Evolutionary conservation across 2,113 vertebrate species (phyloP).

Genomic region (Heterotilapia buettikoferi): DNA sequence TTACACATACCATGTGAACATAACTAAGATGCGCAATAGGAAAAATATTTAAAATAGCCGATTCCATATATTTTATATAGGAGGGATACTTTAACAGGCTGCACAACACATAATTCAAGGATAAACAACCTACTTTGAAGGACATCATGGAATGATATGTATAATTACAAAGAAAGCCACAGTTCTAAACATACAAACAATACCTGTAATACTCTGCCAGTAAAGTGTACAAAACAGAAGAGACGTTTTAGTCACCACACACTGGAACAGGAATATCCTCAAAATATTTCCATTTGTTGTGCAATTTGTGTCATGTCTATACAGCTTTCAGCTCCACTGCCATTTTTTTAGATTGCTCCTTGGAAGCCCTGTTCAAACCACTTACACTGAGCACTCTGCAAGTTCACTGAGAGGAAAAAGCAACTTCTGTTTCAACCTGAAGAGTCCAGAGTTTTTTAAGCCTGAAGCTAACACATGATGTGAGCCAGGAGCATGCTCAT

Average conservation of each 20-base stretch:
- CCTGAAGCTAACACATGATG: no score
- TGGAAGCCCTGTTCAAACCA: neutral
- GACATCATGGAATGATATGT: neutral
- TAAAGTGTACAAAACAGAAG: neutral
- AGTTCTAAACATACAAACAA: neutral
- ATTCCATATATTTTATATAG: neutral
- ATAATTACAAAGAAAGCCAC: neutral
- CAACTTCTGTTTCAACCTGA: neutral
- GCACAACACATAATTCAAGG: neutral
- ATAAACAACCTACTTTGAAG: neutral
- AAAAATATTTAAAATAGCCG: neutral
- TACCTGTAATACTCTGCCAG: neutral
- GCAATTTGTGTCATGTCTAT: neutral
- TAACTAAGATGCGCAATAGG: neutral
- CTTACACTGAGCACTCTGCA: neutral
- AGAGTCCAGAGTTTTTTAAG: neutral
- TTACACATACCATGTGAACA: neutral
- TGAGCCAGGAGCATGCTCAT: neutral
- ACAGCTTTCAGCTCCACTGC: neutral
- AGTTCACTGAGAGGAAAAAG: neutral
- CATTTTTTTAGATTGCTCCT: neutral
- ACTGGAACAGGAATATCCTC: neutral
- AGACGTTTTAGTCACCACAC: neutral
- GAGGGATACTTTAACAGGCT: neutral
- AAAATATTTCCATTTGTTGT: neutral